Conservation (phyloP, 2,113 vertebrate genomes). For the Ammodytes dubius region DNA sequence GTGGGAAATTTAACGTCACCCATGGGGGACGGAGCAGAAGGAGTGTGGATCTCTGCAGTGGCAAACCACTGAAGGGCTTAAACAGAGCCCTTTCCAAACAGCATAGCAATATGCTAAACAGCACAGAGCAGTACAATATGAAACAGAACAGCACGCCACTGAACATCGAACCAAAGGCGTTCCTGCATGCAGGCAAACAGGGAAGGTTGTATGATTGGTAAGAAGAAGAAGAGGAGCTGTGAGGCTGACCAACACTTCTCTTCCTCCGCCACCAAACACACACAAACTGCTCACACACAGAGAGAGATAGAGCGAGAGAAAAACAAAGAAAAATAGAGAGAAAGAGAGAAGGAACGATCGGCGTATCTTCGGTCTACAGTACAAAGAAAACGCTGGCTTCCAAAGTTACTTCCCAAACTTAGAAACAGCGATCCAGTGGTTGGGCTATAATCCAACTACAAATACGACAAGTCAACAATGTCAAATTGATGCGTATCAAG, state of each 20-base stretch:
- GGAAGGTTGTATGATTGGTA: constrained; percentile 15
- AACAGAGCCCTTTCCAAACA: not conserved
- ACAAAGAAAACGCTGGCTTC: constrained; percentile 19
- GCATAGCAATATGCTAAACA: not conserved
- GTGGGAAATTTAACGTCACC: constrained; percentile 21
- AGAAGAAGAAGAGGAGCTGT: constrained; percentile 47
- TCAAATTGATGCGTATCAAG: no score
- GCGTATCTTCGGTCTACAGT: constrained; percentile 8
- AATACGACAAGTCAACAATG: not conserved
- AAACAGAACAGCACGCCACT: constrained; percentile 37
- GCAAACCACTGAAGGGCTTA: not conserved
- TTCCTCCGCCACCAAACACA: constrained; percentile 36
- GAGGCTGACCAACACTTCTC: constrained; percentile 17
- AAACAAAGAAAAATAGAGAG: constrained; percentile 29
- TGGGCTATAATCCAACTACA: not conserved
- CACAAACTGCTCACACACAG: constrained; percentile 19
- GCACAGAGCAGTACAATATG: constrained; percentile 1
- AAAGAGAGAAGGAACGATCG: constrained; percentile 34
- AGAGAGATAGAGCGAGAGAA: constrained; percentile 26
- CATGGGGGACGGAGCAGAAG: constrained; percentile 38
- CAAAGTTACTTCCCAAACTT: not conserved
- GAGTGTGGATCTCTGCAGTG: constrained; percentile 28
- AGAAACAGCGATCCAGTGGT: not conserved
- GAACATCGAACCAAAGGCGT: constrained; percentile 20
- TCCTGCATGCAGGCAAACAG: constrained; percentile 68